phyloP scores from a whole-genome alignment of 2,797 vertebrate genomes.

The Fratercula arctica region DNA sequence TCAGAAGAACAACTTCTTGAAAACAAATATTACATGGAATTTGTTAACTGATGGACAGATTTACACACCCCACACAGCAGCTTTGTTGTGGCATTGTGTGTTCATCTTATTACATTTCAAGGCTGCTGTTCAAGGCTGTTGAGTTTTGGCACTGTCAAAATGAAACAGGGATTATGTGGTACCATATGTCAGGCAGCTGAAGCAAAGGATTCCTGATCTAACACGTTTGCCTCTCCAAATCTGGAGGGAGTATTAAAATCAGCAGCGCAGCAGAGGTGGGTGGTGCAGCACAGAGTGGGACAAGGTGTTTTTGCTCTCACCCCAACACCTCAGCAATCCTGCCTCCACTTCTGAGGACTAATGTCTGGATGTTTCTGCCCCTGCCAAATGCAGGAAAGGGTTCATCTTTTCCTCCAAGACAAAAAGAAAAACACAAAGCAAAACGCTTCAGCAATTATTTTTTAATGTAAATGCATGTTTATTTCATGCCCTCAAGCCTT shows the following conservation, averaged over 20 bases:
- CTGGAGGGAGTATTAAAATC: neutral
- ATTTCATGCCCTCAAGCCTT: constrained; percentile 68
- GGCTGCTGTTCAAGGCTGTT: constrained; percentile 46
- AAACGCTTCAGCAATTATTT: constrained; percentile 52
- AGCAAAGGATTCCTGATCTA: constrained; percentile 17
- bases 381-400: neutral
- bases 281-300: neutral
- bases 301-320: accelerated
- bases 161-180: constrained; percentile 25
- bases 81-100: constrained; percentile 27
- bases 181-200: constrained; percentile 62
- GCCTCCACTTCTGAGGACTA: neutral
- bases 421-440: neutral
- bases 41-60: constrained; percentile 32
- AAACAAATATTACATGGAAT: neutral
- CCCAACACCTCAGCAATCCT: neutral
- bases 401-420: neutral
- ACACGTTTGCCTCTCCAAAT: neutral
- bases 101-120: constrained; percentile 35
- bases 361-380: neutral
- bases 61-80: neutral
- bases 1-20: neutral
- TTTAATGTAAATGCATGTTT: constrained; percentile 71
- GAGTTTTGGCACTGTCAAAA: constrained; percentile 46
- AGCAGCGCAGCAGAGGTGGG: neutral